Evolutionary conservation across 2,888 invertebrate genomes (phyloP), one percentile per base, ranked within the genome.

Genomic region (Masnerella sp.): DNA sequence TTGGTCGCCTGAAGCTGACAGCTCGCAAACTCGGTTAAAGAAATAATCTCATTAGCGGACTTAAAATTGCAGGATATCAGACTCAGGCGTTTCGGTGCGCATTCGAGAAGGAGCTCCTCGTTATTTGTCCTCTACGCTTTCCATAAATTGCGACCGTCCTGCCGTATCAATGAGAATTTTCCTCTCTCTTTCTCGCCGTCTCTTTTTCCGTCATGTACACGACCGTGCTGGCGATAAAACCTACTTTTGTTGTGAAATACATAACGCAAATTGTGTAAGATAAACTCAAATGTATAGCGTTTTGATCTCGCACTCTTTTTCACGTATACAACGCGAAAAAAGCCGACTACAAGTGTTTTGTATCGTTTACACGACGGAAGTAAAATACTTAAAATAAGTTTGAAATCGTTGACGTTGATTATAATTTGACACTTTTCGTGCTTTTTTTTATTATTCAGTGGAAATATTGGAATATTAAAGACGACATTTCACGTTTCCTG

Each of bases 91-190:
- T 49, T n/a, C 30, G 2, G 2, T 9, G 64, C 52, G 3, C 22
- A 25, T 25, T 17, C 30, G 34, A 34, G 40, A 51, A 64, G 45
- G 40, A 58, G 30, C 20, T 52, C 18, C 54, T 47, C 51, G 45
- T 52, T 61, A 61, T 67, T 67, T 83, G 79, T 65, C 45, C 65
- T 76, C 65, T 75, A 69, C 77, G 78, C 75, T 69, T 77, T 61
- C 76, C 79, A 81, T 83, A 84, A 84, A 84, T 84, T 83, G 77
- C 72, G 67, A 47, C 54, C 40, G 40, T 71, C 72, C 77, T 64
- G 54, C 64, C 78, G 75, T 80, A 82, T 83, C 82, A 81, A 80
- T 80, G 82, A 59, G 72, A 59, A 65, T 14, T 52, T 65, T 54
- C 38, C 59, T 40, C 30, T 47, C 18, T 43, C 65, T 54, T 61